phyloP scores from a whole-genome alignment of 2,113 vertebrate species.

The Agapornis roseicollis region DNA sequence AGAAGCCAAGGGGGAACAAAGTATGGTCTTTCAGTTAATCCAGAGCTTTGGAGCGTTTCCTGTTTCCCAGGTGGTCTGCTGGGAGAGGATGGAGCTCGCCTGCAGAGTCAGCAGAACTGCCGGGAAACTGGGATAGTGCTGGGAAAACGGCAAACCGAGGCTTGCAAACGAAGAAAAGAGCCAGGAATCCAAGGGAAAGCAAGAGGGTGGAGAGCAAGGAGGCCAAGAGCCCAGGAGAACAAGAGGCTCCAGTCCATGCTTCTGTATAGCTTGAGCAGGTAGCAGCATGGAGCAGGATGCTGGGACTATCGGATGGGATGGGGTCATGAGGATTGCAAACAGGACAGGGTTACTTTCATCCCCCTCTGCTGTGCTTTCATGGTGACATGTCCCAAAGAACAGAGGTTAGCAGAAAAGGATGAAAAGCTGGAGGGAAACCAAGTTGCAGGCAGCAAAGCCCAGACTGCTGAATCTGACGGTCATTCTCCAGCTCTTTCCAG shows the following conservation, averaged over 20 bases:
- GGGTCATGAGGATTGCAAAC: neutral
- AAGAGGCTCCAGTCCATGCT: neutral
- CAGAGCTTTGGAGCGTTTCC: conserved; percentile 13
- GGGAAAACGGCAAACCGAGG: neutral
- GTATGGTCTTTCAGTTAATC: conserved; percentile 38
- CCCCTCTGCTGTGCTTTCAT: neutral
- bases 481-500: neutral
- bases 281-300: neutral
- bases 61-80: conserved; percentile 51
- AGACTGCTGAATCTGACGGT: neutral
- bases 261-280: neutral
- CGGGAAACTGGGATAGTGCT: neutral
- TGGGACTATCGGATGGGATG: neutral
- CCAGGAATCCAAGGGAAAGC: neutral
- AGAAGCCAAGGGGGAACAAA: conserved; percentile 26
- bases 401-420: neutral
- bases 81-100: neutral
- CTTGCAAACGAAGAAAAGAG: conserved; percentile 18
- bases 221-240: neutral
- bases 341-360: neutral
- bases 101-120: conserved; percentile 19
- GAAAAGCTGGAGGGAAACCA: neutral
- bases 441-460: neutral
- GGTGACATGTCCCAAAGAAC: neutral
- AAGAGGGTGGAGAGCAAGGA: neutral